Conservation (phyloP, 2,888 invertebrate genomes). For the Carcina quercana region DNA sequence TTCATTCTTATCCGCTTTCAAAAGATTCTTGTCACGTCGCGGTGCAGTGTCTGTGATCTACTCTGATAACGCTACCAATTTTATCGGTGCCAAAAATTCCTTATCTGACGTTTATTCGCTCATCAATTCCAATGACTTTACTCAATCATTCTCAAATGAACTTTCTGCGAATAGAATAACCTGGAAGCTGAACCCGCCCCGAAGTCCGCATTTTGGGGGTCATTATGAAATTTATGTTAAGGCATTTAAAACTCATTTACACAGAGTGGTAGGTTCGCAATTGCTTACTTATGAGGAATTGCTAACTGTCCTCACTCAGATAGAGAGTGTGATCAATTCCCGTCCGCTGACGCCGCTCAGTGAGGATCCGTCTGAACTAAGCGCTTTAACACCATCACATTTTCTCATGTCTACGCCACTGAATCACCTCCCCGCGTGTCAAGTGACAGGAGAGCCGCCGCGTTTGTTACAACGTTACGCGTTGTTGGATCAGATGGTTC, state of each 20-base stretch:
- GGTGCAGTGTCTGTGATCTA: conserved; percentile 21
- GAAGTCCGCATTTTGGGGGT: conserved; percentile 11
- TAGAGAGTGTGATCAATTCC: conserved; percentile 21
- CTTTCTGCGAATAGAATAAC: conserved; percentile 6
- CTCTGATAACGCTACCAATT: conserved; percentile 22
- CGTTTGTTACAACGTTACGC: too few relatives aligned
- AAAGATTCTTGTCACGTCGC: conserved; percentile 20
- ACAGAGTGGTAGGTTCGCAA: conserved; percentile 20
- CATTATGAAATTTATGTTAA: conserved; percentile 12
- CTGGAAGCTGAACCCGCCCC: conserved; percentile 13
- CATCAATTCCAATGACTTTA: conserved; percentile 1
- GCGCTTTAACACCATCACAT: conserved; percentile 19
- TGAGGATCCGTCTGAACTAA: conserved; percentile 19
- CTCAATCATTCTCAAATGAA: conserved; percentile 2
- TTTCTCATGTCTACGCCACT: too few relatives aligned
- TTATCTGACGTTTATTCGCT: conserved; percentile 9
- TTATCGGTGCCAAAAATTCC: conserved; percentile 17
- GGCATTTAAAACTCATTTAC: conserved; percentile 13
- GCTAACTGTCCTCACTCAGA: conserved; percentile 17
- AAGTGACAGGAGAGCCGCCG: too few relatives aligned
- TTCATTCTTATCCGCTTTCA: conserved; percentile 21
- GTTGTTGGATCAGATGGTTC: too few relatives aligned
- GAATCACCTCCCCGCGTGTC: too few relatives aligned
- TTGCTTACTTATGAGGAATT: conserved; percentile 20
- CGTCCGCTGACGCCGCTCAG: conserved; percentile 18